Percentiles rank a stretch among this genome's conserved stretches.
Evolutionary conservation across 2,797 vertebrate genomes (phyloP).

Genomic region (Geotrypetes seraphini): DNA sequence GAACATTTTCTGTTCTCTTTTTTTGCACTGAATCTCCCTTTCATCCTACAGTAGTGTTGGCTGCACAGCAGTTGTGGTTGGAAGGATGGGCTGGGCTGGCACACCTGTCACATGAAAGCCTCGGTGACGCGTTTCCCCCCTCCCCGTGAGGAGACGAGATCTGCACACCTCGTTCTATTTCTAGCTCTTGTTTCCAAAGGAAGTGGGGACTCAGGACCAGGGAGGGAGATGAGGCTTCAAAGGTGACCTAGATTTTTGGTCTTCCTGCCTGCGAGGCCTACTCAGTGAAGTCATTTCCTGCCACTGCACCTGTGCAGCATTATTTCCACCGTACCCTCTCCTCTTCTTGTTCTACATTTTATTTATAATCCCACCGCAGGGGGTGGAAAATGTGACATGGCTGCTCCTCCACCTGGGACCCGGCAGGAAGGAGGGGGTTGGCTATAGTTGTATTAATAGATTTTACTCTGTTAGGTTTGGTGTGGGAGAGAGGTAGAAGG

Average conservation of each 20-base stretch:
- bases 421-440: too few relatives aligned
- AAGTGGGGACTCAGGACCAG: slow-evolving; percentile 49
- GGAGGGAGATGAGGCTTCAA: slow-evolving; percentile 23
- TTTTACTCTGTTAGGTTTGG: too few relatives aligned
- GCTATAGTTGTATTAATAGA: too few relatives aligned
- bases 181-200: slow-evolving; percentile 45
- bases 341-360: slow-evolving; percentile 32
- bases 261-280: slow-evolving; percentile 5
- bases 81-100: too few relatives aligned
- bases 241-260: slow-evolving; percentile 26
- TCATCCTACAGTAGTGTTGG: too few relatives aligned
- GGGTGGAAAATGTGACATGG: background rate
- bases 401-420: too few relatives aligned
- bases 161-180: slow-evolving; percentile 19
- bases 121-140: background rate
- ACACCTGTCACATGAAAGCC: background rate
- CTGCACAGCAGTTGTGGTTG: background rate
- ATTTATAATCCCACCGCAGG: background rate
- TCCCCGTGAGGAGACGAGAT: too few relatives aligned
- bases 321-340: slow-evolving; percentile 16
- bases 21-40: too few relatives aligned
- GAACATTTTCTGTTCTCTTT: too few relatives aligned
- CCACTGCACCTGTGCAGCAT: background rate
- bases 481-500: too few relatives aligned
- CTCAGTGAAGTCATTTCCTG: slow-evolving; percentile 16